A percentile compares a stretch with the other conserved stretches of the same genome.
Evolutionary conservation across 2,888 invertebrate species (phyloP).

Genomic region (Syrista parreyssii): DNA sequence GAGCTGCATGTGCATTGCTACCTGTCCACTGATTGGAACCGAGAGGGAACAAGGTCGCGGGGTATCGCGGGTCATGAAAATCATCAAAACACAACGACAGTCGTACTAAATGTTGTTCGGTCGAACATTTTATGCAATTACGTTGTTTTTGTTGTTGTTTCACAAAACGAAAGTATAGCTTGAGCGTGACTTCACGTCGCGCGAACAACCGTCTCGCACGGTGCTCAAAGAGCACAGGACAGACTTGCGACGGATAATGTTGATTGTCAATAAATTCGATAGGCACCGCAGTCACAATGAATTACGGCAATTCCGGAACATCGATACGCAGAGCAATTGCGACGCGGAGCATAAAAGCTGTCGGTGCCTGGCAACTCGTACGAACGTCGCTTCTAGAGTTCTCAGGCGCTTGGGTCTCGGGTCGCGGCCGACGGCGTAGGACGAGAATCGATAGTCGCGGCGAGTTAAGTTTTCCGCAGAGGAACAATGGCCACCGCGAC

Average conservation of each 20-base stretch:
- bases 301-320: background rate
- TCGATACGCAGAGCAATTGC: background rate
- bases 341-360: background rate
- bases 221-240: background rate
- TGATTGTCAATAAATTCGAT: background rate
- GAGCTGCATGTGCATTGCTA: background rate
- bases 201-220: background rate
- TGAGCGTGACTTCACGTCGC: background rate
- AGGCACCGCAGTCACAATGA: background rate
- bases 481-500: background rate
- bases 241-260: background rate
- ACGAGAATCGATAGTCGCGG: background rate
- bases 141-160: background rate
- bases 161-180: background rate
- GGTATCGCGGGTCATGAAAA: background rate
- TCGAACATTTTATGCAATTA: background rate
- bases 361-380: background rate
- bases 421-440: background rate
- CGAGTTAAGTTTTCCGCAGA: background rate
- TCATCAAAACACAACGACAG: background rate
- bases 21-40: background rate
- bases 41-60: background rate
- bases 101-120: background rate
- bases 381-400: background rate
- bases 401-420: background rate